Percentiles rank a stretch among this genome's conserved stretches.
Conservation (phyloP, 2,113 vertebrate species). For the Vicugna pacos region DNA sequence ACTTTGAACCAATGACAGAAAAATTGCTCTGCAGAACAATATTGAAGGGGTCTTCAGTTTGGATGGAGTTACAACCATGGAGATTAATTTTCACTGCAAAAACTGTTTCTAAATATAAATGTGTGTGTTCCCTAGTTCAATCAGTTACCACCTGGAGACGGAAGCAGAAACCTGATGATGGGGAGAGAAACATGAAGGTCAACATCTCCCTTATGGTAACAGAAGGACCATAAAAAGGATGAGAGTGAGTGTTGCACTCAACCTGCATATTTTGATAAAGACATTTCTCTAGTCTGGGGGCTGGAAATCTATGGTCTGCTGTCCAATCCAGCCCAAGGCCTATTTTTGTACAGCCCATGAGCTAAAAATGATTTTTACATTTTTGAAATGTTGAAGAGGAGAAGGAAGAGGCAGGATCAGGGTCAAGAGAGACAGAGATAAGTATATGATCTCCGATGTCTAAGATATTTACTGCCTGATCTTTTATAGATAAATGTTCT, state of each 20-base stretch:
- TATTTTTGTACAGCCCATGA: neutral
- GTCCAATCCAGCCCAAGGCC: neutral
- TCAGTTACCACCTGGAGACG: neutral
- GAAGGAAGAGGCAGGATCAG: neutral
- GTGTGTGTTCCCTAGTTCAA: neutral
- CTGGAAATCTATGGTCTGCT: neutral
- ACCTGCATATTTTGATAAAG: neutral
- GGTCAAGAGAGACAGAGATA: neutral
- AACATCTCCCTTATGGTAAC: neutral
- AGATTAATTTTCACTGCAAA: neutral
- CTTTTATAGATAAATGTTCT: neutral
- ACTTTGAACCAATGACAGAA: neutral
- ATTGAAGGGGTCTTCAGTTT: neutral
- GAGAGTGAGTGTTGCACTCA: neutral
- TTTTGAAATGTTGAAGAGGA: neutral
- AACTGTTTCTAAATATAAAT: neutral
- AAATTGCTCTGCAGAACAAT: neutral
- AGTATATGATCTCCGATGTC: neutral
- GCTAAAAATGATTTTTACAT: neutral
- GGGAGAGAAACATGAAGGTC: neutral
- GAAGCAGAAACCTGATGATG: neutral
- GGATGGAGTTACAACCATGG: neutral
- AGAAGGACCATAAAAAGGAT: neutral
- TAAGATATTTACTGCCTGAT: neutral
- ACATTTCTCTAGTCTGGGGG: neutral